Conservation (phyloP, 2,113 vertebrate species). For the Neogobius melanostomus region DNA sequence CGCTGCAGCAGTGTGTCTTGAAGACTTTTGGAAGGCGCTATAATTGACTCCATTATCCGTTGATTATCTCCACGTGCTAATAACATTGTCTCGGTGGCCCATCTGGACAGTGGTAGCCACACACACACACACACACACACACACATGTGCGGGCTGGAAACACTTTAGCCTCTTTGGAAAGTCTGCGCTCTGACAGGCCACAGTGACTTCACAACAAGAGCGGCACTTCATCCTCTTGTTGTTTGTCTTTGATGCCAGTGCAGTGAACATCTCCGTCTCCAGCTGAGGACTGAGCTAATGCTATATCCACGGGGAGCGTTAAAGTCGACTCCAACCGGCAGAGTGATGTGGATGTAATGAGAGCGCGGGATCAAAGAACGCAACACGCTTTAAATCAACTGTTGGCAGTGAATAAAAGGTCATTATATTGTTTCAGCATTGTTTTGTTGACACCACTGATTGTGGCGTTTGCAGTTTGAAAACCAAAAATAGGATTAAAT, state of each 20-base stretch:
- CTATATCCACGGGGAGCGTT: conserved; percentile 22
- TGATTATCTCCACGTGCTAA: conserved; percentile 8
- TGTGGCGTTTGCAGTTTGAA: neutral
- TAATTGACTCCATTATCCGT: neutral
- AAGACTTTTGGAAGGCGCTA: neutral
- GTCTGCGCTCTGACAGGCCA: conserved; percentile 18
- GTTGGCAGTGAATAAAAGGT: conserved; percentile 29
- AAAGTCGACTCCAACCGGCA: conserved; percentile 22
- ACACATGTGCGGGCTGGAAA: conserved; percentile 28
- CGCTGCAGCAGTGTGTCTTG: neutral
- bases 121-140: conserved; percentile 17
- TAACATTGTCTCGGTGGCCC: conserved; percentile 9
- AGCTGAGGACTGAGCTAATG: conserved; percentile 45
- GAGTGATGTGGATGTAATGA: conserved; percentile 47
- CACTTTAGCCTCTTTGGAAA: conserved; percentile 50
- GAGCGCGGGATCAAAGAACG: conserved; percentile 32
- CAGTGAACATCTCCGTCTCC: conserved; percentile 21
- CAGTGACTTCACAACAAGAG: conserved; percentile 35
- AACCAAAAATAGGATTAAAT: too few species aligned
- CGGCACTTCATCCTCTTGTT: conserved; percentile 18
- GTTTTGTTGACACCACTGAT: neutral
- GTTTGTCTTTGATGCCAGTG: conserved; percentile 39
- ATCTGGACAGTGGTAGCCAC: conserved; percentile 47
- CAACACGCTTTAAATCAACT: conserved; percentile 41
- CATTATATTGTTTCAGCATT: conserved; percentile 3